A percentile compares a stretch with the other conserved stretches of the same genome.
Conservation (phyloP, 2,888 invertebrate species). For the Clistopyga incitator region DNA sequence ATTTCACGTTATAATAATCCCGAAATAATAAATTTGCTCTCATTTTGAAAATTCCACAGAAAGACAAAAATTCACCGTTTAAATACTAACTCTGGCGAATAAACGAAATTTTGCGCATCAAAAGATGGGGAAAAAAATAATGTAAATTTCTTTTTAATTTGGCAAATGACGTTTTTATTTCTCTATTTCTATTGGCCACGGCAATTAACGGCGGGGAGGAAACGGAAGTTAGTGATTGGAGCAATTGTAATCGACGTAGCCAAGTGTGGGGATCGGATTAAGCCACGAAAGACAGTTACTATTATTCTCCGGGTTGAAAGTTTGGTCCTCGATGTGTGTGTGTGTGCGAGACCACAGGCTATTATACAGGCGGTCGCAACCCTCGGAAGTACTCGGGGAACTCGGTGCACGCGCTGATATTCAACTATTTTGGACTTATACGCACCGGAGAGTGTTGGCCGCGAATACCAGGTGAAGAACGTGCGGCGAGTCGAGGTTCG, state of each 20-base stretch:
- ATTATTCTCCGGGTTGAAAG: conserved; percentile 9
- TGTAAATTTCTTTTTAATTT: no score
- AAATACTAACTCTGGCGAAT: not conserved
- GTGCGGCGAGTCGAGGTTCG: conserved; percentile 9
- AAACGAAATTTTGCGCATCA: not conserved
- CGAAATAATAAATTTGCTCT: no score
- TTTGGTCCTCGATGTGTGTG: conserved; percentile 28
- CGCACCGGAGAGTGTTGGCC: not conserved
- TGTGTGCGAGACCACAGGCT: not conserved
- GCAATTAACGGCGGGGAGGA: conserved; percentile 61
- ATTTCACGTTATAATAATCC: no score
- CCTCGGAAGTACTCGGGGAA: not conserved
- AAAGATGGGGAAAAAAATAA: no score
- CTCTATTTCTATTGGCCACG: conserved; percentile 21
- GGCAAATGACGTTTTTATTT: not conserved
- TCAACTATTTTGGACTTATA: not conserved
- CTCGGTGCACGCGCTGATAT: not conserved
- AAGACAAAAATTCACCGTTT: not conserved
- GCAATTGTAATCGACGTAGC: conserved; percentile 66
- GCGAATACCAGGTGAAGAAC: not conserved
- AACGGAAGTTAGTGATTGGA: conserved; percentile 78
- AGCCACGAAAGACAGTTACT: not conserved
- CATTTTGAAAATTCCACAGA: not conserved
- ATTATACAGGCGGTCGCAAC: not conserved
- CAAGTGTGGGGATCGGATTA: not conserved